Percentiles rank a stretch among this genome's conserved stretches.
Conservation (phyloP, 2,113 vertebrate species). For the Lophotis ruficrista region DNA sequence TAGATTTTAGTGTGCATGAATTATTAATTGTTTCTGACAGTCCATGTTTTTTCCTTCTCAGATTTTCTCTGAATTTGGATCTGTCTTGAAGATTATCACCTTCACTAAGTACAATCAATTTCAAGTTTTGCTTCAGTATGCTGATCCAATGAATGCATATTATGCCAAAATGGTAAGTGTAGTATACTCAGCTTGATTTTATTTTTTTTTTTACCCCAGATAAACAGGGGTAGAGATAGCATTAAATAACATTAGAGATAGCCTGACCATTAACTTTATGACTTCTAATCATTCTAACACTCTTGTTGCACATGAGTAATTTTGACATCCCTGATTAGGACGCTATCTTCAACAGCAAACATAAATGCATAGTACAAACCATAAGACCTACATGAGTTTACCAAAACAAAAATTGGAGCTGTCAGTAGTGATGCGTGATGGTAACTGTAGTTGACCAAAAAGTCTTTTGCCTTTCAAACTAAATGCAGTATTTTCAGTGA, state of each 20-base stretch:
- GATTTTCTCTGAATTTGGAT: slow-evolving; percentile 88
- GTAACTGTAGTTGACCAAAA: neutral
- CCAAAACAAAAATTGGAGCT: neutral
- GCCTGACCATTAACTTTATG: neutral
- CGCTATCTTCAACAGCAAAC: neutral
- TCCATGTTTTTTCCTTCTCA: slow-evolving; percentile 21
- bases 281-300: neutral
- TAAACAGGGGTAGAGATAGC: too few species aligned
- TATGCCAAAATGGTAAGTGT: slow-evolving; percentile 85
- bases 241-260: neutral
- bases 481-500: neutral
- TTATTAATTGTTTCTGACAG: neutral
- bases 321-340: neutral
- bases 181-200: neutral
- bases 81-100: slow-evolving; percentile 84
- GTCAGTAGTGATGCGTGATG: neutral
- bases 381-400: neutral
- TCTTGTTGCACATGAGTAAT: neutral
- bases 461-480: neutral
- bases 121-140: slow-evolving; percentile 85
- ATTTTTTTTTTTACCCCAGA: neutral
- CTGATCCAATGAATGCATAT: slow-evolving; percentile 78
- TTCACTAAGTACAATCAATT: slow-evolving; percentile 86
- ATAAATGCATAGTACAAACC: neutral
- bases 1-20: neutral